Percentiles rank a stretch among this genome's conserved stretches.
phyloP scores from a whole-genome alignment of 2,888 invertebrate species.

The Noctua fimbriata region DNA sequence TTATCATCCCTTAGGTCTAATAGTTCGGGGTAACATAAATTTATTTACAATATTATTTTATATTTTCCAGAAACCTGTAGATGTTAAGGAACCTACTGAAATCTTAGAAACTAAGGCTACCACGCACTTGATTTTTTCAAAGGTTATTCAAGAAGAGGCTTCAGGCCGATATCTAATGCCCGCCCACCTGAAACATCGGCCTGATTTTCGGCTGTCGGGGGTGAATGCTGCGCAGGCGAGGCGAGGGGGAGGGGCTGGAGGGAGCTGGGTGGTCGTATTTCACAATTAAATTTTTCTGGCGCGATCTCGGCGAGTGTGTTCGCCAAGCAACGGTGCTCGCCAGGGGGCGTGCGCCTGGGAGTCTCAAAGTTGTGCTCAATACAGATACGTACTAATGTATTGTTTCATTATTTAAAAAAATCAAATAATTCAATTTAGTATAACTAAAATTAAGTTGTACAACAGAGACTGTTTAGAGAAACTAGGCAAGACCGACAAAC shows the following conservation, averaged over 20 bases:
- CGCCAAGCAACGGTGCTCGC: conserved; percentile 81
- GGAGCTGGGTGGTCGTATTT: conserved; percentile 80
- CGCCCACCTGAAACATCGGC: conserved; percentile 69
- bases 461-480: background rate
- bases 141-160: conserved; percentile 34
- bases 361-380: conserved; percentile 74
- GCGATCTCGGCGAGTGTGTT: conserved; percentile 85
- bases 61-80: background rate
- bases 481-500: too few species aligned
- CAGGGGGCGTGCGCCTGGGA: conserved; percentile 74
- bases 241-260: conserved; percentile 55
- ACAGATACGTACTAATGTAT: background rate
- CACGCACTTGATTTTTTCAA: conserved; percentile 32
- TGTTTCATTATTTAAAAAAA: background rate
- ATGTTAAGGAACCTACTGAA: background rate
- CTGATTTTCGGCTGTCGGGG: conserved; percentile 61
- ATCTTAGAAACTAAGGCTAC: background rate
- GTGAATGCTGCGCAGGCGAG: conserved; percentile 53
- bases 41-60: background rate
- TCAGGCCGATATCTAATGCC: conserved; percentile 33
- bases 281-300: conserved; percentile 89
- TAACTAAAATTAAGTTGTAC: background rate
- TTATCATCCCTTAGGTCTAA: background rate
- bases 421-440: background rate
- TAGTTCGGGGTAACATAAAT: background rate